phyloP scores from a whole-genome alignment of 2,888 invertebrate genomes.

The Eupithecia vulgata region DNA sequence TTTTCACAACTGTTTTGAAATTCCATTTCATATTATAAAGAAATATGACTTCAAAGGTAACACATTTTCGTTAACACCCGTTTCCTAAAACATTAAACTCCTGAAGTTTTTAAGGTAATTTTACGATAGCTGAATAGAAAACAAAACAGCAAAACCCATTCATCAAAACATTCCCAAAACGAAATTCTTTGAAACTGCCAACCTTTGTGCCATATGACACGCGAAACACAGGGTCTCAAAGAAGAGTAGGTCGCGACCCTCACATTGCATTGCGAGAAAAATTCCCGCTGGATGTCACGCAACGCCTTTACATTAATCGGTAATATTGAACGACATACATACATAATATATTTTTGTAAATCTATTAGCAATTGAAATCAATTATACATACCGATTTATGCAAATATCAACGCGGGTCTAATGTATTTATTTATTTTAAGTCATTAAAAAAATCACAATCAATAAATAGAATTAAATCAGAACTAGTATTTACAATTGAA shows the following conservation, averaged over 20 bases:
- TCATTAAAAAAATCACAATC: no score
- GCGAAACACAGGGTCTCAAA: constrained; percentile 28
- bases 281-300: constrained; percentile 20
- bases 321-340: background rate
- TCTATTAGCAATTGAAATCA: no score
- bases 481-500: no score
- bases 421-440: background rate
- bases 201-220: constrained; percentile 20
- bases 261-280: constrained; percentile 21
- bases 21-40: background rate
- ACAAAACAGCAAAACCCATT: background rate
- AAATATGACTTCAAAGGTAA: background rate
- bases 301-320: background rate
- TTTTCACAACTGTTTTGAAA: background rate
- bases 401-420: background rate
- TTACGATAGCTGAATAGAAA: background rate
- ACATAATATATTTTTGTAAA: no score
- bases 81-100: background rate
- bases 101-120: background rate
- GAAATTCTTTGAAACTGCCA: constrained; percentile 10
- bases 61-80: background rate
- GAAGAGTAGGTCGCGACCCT: constrained; percentile 23
- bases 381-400: background rate
- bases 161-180: constrained; percentile 14
- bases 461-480: no score